Evolutionary conservation across 35 echinoderm and acorn worm genomes (phyloP), one percentile per base, ranked within the genome.

Genomic region (Ophiothrix spiculata): DNA sequence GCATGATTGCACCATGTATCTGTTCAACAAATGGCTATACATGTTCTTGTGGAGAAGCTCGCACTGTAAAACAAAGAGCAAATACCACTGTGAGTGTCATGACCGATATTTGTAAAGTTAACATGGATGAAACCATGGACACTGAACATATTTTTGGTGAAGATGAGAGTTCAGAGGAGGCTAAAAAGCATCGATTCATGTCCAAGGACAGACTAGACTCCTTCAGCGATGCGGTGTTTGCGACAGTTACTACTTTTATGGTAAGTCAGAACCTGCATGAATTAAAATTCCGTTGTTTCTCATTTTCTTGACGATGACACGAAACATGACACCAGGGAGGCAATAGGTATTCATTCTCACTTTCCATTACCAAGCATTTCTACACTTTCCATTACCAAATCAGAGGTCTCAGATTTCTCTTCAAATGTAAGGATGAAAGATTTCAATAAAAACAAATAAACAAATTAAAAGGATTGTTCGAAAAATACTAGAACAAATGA

Each of bases 211-310:
- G 81, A 35, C 54, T 84, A 17, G 63, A 84, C 29, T 33, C 63
- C 40, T 84, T 84, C 81, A 84, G 81, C 21, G 81, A 84, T 37
- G 81, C 81, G 4, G 81, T 84, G 12, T 84, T 84, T 38, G 81
- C 81, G 2, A 74, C 81, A 19, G 63, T 84, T 15, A 84, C 81
- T 23, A 84, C 81, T 0, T 84, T 84, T 33, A 84, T 84, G 81
- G 81, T 83, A 83, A 37, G 46, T 69, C n/a, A n/a, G n/a, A n/a
- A n/a, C n/a, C n/a, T n/a, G n/a, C n/a, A n/a, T n/a, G n/a, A n/a
- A n/a, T n/a, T n/a, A n/a, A n/a, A n/a, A n/a, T n/a, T n/a, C n/a
- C n/a, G n/a, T n/a, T n/a, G n/a, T n/a, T n/a, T n/a, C n/a, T n/a
- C n/a, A n/a, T n/a, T n/a, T n/a, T n/a, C n/a, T n/a, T n/a, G n/a